Percentiles rank a stretch among this genome's conserved stretches.
Evolutionary conservation across 2,113 vertebrate genomes (phyloP).

Genomic region (Semicossyphus pulcher): DNA sequence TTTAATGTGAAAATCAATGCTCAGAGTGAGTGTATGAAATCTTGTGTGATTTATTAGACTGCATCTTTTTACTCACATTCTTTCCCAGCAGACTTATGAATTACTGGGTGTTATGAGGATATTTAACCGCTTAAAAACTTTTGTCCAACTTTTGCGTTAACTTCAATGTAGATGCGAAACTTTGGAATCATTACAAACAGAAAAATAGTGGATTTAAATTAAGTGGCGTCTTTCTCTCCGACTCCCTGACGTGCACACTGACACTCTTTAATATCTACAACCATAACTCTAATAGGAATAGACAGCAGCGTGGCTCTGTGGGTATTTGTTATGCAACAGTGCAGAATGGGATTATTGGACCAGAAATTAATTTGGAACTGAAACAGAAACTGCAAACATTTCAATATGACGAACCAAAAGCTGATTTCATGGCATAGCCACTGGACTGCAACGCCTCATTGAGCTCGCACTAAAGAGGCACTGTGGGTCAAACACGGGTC

Average conservation of each 20-base stretch:
- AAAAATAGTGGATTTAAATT: background rate
- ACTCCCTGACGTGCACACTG: background rate
- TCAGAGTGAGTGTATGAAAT: slow-evolving; percentile 45
- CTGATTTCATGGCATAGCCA: background rate
- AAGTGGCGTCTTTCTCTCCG: background rate
- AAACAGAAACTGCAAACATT: slow-evolving; percentile 33
- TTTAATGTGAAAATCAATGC: slow-evolving; percentile 67
- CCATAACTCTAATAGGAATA: background rate
- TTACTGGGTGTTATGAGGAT: slow-evolving; percentile 33
- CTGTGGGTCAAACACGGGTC: slow-evolving; percentile 9
- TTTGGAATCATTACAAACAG: background rate
- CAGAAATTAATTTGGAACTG: background rate
- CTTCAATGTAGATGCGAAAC: slow-evolving; percentile 7
- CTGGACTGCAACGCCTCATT: slow-evolving; percentile 9
- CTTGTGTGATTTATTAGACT: slow-evolving; percentile 58
- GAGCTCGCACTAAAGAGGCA: slow-evolving; percentile 1
- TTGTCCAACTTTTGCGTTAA: background rate
- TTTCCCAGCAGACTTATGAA: slow-evolving; percentile 39
- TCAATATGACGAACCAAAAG: background rate
- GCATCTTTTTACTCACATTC: slow-evolving; percentile 61
- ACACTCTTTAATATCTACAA: background rate
- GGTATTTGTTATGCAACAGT: background rate
- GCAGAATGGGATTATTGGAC: slow-evolving; percentile 9
- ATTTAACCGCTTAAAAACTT: slow-evolving; percentile 22
- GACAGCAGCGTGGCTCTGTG: background rate